Evolutionary conservation across 2,797 vertebrate genomes (phyloP), one percentile per base, ranked within the genome.

Genomic region (Peromyscus eremicus): DNA sequence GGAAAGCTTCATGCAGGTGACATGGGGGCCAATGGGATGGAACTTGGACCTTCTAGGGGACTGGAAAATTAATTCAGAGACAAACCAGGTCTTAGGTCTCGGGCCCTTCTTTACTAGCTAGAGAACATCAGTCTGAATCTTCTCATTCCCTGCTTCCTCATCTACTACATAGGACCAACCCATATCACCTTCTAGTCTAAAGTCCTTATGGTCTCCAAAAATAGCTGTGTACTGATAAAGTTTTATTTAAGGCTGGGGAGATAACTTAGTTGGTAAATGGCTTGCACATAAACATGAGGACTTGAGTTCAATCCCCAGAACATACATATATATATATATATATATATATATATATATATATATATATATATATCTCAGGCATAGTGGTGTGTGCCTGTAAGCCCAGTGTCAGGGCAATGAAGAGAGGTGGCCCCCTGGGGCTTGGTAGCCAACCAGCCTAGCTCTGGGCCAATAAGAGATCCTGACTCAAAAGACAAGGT

Each of bases 211-310:
- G 60, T 70, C 19, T 19, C 52, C 11, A 19, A 52, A 70, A 93
- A 29, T 49, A 52, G 64, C 76, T 79, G 3, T 6, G 2, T 89
- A 88, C 81, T 92, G 81, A 90, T 93, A 93, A 96, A 94, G 77
- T 94, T 96, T 97, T 95, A 93, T 94, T 96, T 94, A 80, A 34
- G 85, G 37, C 29, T 34, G 17, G 29, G n/a, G 19, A 62, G 73
- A 57, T 27, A 43, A 25, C 37, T 77, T 46, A 89, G 73, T 87
- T 25, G 1, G 14, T 46, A 77, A 27, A 64, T 11, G 57, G 37
- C 12, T 77, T 76, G 29, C 55, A 34, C 21, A 11, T 60, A 46
- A 46, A 12, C 32, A 46, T 16, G 17, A 57, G 57, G 57, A 34
- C 71, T 23, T 46, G 29, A 46, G 57, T 77, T 64, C 40, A n/a